These are phyloP conservation scores for Astyanax mexicanus DNA, from an alignment of 2,797 vertebrate genomes.

Conservation along the genomic window DNA sequence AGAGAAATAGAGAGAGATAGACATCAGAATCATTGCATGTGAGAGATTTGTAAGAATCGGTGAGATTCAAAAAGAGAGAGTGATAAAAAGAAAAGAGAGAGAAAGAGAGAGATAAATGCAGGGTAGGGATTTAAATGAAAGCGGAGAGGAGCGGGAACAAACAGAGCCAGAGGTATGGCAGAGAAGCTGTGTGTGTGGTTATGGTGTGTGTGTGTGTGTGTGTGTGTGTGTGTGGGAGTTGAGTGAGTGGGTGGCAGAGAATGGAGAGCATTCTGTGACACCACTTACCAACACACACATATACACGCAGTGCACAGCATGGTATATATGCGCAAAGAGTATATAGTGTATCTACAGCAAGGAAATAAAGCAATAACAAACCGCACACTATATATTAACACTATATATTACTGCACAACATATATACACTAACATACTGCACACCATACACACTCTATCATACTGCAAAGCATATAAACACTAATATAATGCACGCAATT, in stretches of 20 bases:
- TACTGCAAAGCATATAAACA: conserved; percentile 25
- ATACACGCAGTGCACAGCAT: conserved; percentile 50
- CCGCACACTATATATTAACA: too few species aligned
- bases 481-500: not conserved
- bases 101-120: conserved; percentile 73
- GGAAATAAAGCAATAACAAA: too few species aligned
- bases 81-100: conserved; percentile 18
- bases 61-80: not conserved
- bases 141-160: conserved; percentile 75
- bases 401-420: too few species aligned
- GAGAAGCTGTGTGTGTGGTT: conserved; percentile 73
- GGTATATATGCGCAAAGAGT: not conserved
- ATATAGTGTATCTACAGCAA: conserved; percentile 21
- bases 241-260: conserved; percentile 79
- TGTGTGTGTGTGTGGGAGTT: conserved; percentile 61
- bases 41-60: conserved; percentile 45
- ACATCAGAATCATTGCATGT: conserved; percentile 8
- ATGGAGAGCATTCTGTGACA: conserved; percentile 84
- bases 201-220: too few species aligned
- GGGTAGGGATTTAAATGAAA: conserved; percentile 78
- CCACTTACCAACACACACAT: conserved; percentile 79
- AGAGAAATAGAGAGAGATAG: conserved; percentile 48
- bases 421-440: not conserved
- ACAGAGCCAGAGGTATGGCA: conserved; percentile 84
- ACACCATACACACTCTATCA: not conserved